These are phyloP conservation scores for Coptodon bakossiorum DNA, from an alignment of 2,113 vertebrate genomes.

Conservation along the genomic window DNA sequence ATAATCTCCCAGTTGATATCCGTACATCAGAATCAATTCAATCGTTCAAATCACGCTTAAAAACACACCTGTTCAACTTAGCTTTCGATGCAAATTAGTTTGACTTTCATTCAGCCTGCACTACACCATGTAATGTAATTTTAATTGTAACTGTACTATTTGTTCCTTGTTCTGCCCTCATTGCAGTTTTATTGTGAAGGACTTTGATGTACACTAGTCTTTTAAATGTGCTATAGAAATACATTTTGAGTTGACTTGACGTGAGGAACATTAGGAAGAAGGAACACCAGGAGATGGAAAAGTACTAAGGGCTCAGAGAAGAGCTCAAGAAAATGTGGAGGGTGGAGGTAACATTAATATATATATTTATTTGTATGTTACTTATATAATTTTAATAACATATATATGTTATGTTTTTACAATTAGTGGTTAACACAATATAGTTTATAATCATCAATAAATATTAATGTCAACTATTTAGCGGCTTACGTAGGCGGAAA, in stretches of 20 bases:
- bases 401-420: background rate
- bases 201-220: background rate
- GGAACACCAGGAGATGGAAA: background rate
- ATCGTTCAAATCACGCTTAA: background rate
- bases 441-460: background rate
- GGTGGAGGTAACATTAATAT: background rate
- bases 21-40: background rate
- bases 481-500: constrained; percentile 9
- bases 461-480: background rate
- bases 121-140: background rate
- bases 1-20: background rate
- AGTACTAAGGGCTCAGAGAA: background rate
- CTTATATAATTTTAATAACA: background rate
- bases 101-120: background rate
- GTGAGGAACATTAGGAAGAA: background rate
- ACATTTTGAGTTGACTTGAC: background rate
- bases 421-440: background rate
- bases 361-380: background rate
- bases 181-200: background rate
- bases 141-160: background rate
- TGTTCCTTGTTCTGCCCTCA: background rate
- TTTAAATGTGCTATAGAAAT: background rate
- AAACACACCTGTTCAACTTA: background rate
- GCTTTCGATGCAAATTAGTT: background rate
- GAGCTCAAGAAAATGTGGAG: background rate